Evolutionary conservation across 2,113 vertebrate genomes (phyloP), one percentile per base, ranked within the genome.

Genomic region (Cochlearius cochlearius): DNA sequence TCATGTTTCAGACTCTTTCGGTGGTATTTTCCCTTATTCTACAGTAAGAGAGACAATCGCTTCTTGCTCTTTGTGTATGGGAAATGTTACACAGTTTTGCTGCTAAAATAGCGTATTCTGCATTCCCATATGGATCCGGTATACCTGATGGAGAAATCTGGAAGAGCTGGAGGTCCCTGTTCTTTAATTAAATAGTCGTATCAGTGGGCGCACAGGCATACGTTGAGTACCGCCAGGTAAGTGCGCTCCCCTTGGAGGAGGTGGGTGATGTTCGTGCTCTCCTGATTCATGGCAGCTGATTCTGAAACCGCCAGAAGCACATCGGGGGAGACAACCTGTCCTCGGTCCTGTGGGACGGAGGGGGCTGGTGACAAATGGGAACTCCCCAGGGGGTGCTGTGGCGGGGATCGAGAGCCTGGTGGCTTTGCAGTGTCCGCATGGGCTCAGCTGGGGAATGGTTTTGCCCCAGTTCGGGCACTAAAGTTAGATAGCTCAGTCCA

Each of bases 301-400:
- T 22, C 45, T 38, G 17, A 53, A 50, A 12, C 12, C 47, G 34
- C 11, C 9, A 8, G 41, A 32, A 15, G 32, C 12, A 47, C 0
- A 0, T 63, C 36, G 9, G 0, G 5, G 41, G 7, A 36, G 39
- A 55, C 36, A 66, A 38, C 47, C 73, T n/a, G 5, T 22, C 13
- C 36, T 59, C 1, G 0, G 10, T 15, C 5, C 56, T 0, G 1
- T 15, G 41, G n/a, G 15, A 4, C 19, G 47, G 45, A 32, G 29
- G 0, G 16, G 12, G 7, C 3, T 67, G 53, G 17, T 59, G 43
- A 49, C 32, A 29, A 67, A 26, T 27, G 39, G 49, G 23, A 52
- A 13, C 7, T 49, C 14, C 17, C 8, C 19, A 26, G 13, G 21
- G 38, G 32, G 12, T 26, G 82, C 20, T 36, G 12, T 22, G 10